These are phyloP conservation scores for Caenorhabditis briggsae DNA, from an alignment of 1,140 invertebrate genomes.

Conservation along the genomic window DNA sequence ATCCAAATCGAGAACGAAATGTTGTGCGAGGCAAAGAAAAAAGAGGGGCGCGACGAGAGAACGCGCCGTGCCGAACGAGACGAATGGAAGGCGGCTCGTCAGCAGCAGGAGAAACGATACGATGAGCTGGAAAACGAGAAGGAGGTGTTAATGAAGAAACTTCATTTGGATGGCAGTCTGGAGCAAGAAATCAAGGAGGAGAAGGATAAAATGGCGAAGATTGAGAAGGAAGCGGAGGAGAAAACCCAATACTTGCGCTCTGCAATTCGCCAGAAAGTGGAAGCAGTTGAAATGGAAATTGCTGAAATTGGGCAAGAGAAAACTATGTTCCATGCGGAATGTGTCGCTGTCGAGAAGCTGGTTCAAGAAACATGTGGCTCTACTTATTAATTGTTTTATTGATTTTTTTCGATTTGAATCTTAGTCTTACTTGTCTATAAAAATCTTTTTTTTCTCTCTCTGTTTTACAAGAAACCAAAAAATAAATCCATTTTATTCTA, in stretches of 20 bases:
- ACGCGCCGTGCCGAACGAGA: not conserved
- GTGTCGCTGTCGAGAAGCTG: not conserved
- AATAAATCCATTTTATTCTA: no score
- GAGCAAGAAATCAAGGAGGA: conserved; percentile 25
- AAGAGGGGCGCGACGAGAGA: conserved; percentile 1
- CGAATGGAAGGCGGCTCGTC: not conserved
- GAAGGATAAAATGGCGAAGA: not conserved
- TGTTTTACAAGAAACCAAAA: no score
- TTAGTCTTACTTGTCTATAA: no score
- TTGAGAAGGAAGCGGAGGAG: not conserved
- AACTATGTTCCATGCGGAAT: not conserved
- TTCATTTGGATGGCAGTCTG: not conserved
- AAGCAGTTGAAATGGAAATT: not conserved
- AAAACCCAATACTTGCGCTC: not conserved
- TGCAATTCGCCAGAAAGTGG: not conserved
- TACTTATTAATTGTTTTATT: no score
- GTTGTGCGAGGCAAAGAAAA: not conserved
- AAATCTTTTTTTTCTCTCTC: no score
- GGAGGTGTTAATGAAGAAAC: not conserved
- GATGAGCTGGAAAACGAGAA: conserved; percentile 9
- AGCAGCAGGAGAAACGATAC: not conserved
- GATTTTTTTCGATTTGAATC: no score
- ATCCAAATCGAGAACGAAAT: conserved; percentile 15
- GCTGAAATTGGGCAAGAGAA: not conserved
- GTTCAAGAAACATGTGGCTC: no score